These are phyloP conservation scores for Caenorhabditis briggsae DNA, from an alignment of 1,140 invertebrate genomes.

Conservation along the genomic window DNA sequence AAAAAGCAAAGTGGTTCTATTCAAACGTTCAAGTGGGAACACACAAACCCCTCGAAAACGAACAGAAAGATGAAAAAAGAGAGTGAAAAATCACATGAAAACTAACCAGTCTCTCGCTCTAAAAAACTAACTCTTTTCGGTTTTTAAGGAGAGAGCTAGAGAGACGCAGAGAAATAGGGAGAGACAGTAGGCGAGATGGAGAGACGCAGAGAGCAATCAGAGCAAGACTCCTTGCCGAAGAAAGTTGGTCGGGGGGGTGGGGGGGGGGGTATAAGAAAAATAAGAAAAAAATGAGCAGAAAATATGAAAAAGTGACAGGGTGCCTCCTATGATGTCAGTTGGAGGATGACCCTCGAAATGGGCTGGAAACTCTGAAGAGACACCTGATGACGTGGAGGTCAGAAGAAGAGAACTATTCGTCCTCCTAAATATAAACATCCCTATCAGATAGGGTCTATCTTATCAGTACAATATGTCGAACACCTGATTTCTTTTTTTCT, in stretches of 20 bases:
- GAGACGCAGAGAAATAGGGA: not conserved
- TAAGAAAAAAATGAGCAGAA: too few relatives aligned
- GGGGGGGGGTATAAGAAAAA: too few relatives aligned
- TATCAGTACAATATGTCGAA: slow-evolving; percentile 5
- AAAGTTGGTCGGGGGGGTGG: too few relatives aligned
- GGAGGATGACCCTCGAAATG: too few relatives aligned
- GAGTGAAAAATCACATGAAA: slow-evolving; percentile 9
- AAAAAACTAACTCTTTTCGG: not conserved
- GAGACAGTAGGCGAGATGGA: not conserved
- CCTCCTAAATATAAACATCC: not conserved
- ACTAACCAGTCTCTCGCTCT: not conserved
- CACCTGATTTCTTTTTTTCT: not conserved
- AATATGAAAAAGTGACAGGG: too few relatives aligned
- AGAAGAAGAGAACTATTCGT: not conserved
- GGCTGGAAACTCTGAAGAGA: too few relatives aligned
- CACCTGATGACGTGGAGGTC: too few relatives aligned
- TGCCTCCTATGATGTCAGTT: too few relatives aligned
- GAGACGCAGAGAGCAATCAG: not conserved
- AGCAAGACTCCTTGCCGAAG: not conserved
- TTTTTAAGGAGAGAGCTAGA: not conserved
- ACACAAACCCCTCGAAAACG: too few relatives aligned
- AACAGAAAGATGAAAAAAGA: not conserved
- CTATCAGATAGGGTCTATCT: not conserved
- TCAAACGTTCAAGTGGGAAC: not conserved
- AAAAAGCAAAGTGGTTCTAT: not conserved